Evolutionary conservation across 2,797 vertebrate species (phyloP), one percentile per base, ranked within the genome.

Genomic region (Pipistrellus nathusii): DNA sequence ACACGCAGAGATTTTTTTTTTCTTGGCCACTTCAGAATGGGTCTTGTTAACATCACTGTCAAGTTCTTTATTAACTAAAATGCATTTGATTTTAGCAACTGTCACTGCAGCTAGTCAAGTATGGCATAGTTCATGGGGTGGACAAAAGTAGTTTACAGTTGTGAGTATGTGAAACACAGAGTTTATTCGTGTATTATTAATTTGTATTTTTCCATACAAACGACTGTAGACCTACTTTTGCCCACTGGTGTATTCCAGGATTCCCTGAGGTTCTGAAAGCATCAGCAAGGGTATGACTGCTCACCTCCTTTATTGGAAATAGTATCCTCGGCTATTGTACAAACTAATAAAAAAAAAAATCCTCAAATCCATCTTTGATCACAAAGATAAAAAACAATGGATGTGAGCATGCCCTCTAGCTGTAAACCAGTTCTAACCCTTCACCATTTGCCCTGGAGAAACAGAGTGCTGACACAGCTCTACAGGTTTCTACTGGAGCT

Each of bases 61-160:
- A 94, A 90, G 18, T 72, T 73, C 90, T 88, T 91, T 76, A 85
- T 83, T 88, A 88, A 93, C 41, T 57, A n/a, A 94, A 90, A 76
- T 32, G 71, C 72, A 64, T 44, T 44, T 32, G 27, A 32, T 64
- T 72, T 93, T 59, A 55, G 82, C 77, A 85, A 73, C 38, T 55
- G 59, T 27, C 32, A 32, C 15, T n/a, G 10, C 38, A 72, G 51
- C 77, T 80, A 59, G 44, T 51, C 7, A n/a, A 18, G 18, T 27
- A 13, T 1, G 15, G 21, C 53, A 68, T 6, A 48, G 7, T 44
- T 17, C 44, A 30, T 2, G 1, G 57, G 48, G 75, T 7, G 13
- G 12, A 21, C n/a, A 55, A 77, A 53, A 55, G 12, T 38, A 38
- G 8, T 55, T 8, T 9, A 35, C 21, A 55, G n/a, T 35, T 23